Percentiles rank a stretch among this genome's conserved stretches.
Conservation (phyloP, 2,888 invertebrate genomes). For the Papilio demoleus region DNA sequence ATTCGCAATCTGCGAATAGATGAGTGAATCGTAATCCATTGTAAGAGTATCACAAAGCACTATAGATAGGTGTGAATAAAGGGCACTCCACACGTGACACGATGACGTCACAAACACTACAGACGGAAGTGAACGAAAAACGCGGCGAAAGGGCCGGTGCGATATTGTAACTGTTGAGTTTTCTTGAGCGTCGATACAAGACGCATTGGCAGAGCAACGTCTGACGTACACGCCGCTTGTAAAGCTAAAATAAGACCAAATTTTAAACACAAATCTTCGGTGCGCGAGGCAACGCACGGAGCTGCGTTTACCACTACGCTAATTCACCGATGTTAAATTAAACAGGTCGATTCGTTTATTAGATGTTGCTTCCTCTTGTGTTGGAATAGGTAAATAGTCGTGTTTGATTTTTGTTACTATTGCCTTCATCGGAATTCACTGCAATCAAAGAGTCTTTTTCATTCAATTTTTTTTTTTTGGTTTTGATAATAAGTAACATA, state of each 20-base stretch:
- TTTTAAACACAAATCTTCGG: conserved; percentile 83
- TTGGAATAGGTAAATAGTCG: conserved; percentile 2
- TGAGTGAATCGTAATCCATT: conserved; percentile 87
- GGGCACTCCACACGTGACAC: conserved; percentile 41
- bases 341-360: conserved; percentile 31
- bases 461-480: too few relatives aligned
- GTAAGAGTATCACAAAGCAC: conserved; percentile 50
- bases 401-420: neutral
- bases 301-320: conserved; percentile 60
- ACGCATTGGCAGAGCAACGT: conserved; percentile 77
- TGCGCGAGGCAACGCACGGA: conserved; percentile 65
- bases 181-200: conserved; percentile 73
- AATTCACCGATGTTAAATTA: conserved; percentile 32
- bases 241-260: conserved; percentile 85
- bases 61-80: neutral
- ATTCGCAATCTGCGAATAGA: conserved; percentile 85
- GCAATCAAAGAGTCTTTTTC: too few relatives aligned
- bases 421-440: too few relatives aligned
- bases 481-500: too few relatives aligned
- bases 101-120: conserved; percentile 29
- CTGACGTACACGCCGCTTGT: conserved; percentile 81
- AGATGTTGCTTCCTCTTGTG: conserved; percentile 17
- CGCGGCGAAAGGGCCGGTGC: conserved; percentile 37
- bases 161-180: conserved; percentile 37
- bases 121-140: conserved; percentile 30